phyloP scores from a whole-genome alignment of 2,888 invertebrate species.

The Microctonus hyperodae region DNA sequence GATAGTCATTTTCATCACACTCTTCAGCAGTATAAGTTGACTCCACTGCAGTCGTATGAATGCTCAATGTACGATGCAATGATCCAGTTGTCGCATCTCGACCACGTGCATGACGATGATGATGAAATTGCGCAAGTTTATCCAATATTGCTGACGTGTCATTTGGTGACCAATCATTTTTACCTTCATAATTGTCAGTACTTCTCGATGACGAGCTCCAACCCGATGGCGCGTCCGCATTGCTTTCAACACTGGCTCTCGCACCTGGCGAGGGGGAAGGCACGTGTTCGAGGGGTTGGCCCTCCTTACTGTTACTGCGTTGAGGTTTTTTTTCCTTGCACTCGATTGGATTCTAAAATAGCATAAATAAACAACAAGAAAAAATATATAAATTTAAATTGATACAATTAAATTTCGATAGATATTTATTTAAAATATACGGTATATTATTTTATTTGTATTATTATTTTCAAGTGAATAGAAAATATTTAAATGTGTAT shows the following conservation, averaged over 20 bases:
- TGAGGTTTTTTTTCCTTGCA: constrained; percentile 52
- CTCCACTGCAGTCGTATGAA: constrained; percentile 65
- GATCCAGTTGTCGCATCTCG: constrained; percentile 63
- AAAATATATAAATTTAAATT: background rate
- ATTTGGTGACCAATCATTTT: constrained; percentile 68
- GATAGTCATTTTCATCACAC: constrained; percentile 78
- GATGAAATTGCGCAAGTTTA: constrained; percentile 85
- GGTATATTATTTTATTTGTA: background rate
- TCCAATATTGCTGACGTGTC: constrained; percentile 83
- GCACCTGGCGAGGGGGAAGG: constrained; percentile 55
- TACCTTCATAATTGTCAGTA: constrained; percentile 6
- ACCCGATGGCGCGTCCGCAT: constrained; percentile 63
- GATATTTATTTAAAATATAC: too few species aligned
- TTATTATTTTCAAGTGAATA: too few species aligned
- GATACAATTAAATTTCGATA: too few species aligned
- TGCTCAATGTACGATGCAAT: constrained; percentile 60
- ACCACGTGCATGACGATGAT: constrained; percentile 77
- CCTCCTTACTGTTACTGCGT: constrained; percentile 54
- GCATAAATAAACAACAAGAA: background rate
- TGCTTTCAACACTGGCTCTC: constrained; percentile 53
- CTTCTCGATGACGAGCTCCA: constrained; percentile 39
- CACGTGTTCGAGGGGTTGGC: constrained; percentile 56
- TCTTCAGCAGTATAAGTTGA: constrained; percentile 65
- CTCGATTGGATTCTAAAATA: constrained; percentile 51
- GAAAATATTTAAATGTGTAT: background rate